Base-by-base conservation (phyloP, 2,797 vertebrate genomes). In the Periparus ater region DNA sequence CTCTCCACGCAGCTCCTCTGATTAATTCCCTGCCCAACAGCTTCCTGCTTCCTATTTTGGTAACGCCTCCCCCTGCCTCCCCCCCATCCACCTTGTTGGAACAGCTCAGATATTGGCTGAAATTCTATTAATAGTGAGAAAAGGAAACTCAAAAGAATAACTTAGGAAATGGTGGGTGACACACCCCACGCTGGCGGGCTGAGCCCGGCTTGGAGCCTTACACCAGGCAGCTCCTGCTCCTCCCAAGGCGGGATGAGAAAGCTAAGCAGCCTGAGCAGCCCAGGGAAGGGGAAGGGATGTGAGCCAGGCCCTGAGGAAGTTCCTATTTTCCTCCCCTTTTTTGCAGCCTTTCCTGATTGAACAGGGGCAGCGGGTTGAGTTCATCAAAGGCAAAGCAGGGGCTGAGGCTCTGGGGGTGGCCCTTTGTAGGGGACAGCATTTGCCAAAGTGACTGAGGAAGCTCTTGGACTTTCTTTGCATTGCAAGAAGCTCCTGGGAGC, bases 141-240 rank as follows among this genome's bases (percentile, higher is more conserved):
- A 97, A 98, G 98, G 98, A 99, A 98, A 90, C 92, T 62, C 92
- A 65, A 96, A 98, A 99, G 98, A 99, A 99, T 99, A 97, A 98
- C 96, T 93, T 96, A 97, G 98, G 98, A 98, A 98, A 95, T 85
- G 93, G 96, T 91, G 47, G 95, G 71, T 71, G 95, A 94, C 98
- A 98, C 97, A 98, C 97, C 98, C 98, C 97, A 80, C 2, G 57
- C 85, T 38, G 48, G 92, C 17, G 2, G 94, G 96, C 87, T 91
- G 89, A 96, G 84, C 94, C 95, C 72, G 1, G 72, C 80, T 58
- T 84, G 61, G 96, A 98, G 98, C 86, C 44, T 91, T 63, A 81
- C 92, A 61, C 91, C 95, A 88, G 61, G 80, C 83, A 9, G 89
- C 92, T 93, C 74, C 91, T 36, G 76, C 72, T 85, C 86, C 95